Base-by-base conservation (phyloP, 2,888 invertebrate genomes). In the Idaea aversata region DNA sequence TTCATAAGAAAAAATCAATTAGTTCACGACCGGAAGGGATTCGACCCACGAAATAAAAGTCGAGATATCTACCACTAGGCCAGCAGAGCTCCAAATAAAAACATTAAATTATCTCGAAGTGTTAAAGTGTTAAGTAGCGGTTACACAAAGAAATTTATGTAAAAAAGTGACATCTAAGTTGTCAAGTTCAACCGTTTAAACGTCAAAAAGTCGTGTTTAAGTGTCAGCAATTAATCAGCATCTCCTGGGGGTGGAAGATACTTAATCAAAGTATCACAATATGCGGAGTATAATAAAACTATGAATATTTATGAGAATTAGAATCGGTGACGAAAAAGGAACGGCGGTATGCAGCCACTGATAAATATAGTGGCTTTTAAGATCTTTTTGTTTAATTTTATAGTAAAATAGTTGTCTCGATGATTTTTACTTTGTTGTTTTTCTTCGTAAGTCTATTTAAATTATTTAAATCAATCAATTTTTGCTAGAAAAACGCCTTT, bases 241-340 rank as follows among this genome's bases (percentile, higher is more conserved):
- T 47, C 47, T 47, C 74, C 68, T 70, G 72, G 83, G 85, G 85
- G 87, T 82, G 77, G 81, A 69, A 79, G 87, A 85, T 85, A 87
- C 88, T 91, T 91, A 88, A 91, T 91, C 91, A 91, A 90, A 90
- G 90, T 88, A 90, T 90, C 90, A 90, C 90, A 86, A 88, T 88
- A 87, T 86, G 83, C 78, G 80, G 81, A 80, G 81, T 83, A 86
- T 86, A 88, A 86, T 84, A 85, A 65, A 72, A 72, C 74, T 82
- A 90, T 91, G 91, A 91, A 91, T 91, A 91, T 91, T 90, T 91
- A 91, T 91, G 85, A 72, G 80, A 82, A 88, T 89, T 87, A 86
- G 88, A 77, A 77, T 73, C 83, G 85, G 81, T 81, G 77, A 79
- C 75, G 79, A 77, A 79, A 81, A 76, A 74, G 76, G 76, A 82